Evolutionary conservation across 2,113 vertebrate genomes (phyloP).

Genomic region (Ursus arctos): DNA sequence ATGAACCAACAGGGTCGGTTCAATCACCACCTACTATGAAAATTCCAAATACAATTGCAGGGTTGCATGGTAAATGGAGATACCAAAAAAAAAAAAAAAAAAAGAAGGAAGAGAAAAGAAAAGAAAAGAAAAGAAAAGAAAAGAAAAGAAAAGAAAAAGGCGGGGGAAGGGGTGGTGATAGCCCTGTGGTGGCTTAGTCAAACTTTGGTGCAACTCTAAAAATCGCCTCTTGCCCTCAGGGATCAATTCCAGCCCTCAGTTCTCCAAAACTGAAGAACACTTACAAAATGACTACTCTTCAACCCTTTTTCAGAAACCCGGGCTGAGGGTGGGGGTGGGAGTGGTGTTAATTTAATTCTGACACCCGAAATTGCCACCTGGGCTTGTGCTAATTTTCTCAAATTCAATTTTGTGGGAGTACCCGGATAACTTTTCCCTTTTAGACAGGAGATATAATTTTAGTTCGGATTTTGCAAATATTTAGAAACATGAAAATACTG

Average conservation of each 20-base stretch:
- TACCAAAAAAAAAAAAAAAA: neutral
- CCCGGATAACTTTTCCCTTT: neutral
- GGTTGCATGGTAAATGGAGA: neutral
- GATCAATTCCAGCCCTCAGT: neutral
- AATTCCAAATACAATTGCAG: neutral
- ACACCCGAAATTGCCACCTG: neutral
- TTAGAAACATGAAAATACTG: neutral
- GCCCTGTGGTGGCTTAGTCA: neutral
- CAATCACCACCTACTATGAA: neutral
- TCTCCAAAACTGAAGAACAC: neutral
- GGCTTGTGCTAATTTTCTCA: neutral
- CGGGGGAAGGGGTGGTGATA: neutral
- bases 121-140: neutral
- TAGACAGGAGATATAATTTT: neutral
- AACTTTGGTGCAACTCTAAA: neutral
- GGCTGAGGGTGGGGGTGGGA: rapidly evolving
- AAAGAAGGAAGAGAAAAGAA: neutral
- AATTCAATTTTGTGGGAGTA: neutral
- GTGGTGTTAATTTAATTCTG: neutral
- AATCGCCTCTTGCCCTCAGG: neutral
- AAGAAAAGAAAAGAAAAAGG: neutral
- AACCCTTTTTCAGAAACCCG: neutral
- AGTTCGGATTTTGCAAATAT: neutral
- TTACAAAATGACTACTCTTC: neutral
- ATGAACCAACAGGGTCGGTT: neutral